These are phyloP conservation scores for Odontothrips loti DNA, from an alignment of 2,888 invertebrate species.

Conservation along the genomic window DNA sequence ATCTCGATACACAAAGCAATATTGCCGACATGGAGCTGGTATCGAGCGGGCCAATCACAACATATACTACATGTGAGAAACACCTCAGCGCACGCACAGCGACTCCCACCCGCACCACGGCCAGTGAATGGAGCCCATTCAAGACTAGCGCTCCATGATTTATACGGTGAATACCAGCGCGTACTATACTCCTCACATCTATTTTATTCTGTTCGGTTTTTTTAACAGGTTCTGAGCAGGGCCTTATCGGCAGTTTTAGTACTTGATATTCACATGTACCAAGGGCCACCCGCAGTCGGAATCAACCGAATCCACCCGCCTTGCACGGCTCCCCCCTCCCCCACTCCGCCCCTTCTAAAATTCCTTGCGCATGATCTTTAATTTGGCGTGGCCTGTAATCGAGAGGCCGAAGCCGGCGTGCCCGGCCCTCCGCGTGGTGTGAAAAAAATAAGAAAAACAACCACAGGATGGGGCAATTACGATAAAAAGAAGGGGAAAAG, in stretches of 20 bases:
- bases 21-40: no score
- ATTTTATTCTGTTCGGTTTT: no score
- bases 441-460: slow-evolving; percentile 16
- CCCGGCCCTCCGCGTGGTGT: not conserved
- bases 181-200: no score
- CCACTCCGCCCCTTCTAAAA: not conserved
- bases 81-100: not conserved
- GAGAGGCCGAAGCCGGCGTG: not conserved
- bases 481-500: not conserved
- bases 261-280: no score
- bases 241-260: not conserved
- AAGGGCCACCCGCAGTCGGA: no score
- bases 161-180: no score
- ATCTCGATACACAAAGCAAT: not conserved
- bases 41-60: no score
- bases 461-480: slow-evolving; percentile 13
- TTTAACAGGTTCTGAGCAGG: not conserved
- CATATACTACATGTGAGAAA: not conserved
- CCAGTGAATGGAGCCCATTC: slow-evolving; percentile 3
- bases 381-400: slow-evolving; percentile 24
- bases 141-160: not conserved
- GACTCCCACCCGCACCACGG: not conserved
- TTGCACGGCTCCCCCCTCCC: not conserved
- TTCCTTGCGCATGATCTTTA: slow-evolving; percentile 11
- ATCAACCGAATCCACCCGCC: no score